Evolutionary conservation across 2,888 invertebrate genomes (phyloP), one percentile per base, ranked within the genome.

Genomic region (Coenonympha glycerion): DNA sequence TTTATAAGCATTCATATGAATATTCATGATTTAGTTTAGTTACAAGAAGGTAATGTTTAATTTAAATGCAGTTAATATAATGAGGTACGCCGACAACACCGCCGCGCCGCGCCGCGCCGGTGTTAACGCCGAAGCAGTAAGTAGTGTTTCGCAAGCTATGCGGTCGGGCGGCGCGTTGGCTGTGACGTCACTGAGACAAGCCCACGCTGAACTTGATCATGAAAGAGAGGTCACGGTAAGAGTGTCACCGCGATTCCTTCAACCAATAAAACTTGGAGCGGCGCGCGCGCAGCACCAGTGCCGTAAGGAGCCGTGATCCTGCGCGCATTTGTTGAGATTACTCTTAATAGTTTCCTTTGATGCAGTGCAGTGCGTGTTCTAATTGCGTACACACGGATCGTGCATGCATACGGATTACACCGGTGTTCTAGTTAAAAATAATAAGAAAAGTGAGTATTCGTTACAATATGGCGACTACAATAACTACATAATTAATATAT

Each of bases 121-220:
- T 2, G 3, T 11, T 9, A 21, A 19, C 19, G 5, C 15, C 39
- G 15, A 39, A 15, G 24, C 16, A 24, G 9, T 39, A 3, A 24
- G 9, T 39, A 3, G 39, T 6, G 85, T 53, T 74, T n/a, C 24
- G 24, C 16, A 8, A 16, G 15, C 24, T 11, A 18, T 24, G 33
- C 13, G n/a, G 9, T 18, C 21, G 31, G 5, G 9, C 21, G 15
- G 2, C 13, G 19, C 6, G 22, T 24, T 18, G 6, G 30, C n/a
- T 6, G 33, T 50, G 47, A 53, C 47, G 50, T 50, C 50, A 47
- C 21, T 18, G 26, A 15, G 15, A 31, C 9, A 4, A 34, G 34
- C 24, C 26, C 6, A 18, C 41, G 37, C 15, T 54, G 51, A 54
- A 54, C 53, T 54, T 54, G 53, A 51, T 44, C 53, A 31, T 54